A percentile compares a stretch with the other conserved stretches of the same genome.
Conservation (phyloP, 2,888 invertebrate species). For the Perdita meconis region DNA sequence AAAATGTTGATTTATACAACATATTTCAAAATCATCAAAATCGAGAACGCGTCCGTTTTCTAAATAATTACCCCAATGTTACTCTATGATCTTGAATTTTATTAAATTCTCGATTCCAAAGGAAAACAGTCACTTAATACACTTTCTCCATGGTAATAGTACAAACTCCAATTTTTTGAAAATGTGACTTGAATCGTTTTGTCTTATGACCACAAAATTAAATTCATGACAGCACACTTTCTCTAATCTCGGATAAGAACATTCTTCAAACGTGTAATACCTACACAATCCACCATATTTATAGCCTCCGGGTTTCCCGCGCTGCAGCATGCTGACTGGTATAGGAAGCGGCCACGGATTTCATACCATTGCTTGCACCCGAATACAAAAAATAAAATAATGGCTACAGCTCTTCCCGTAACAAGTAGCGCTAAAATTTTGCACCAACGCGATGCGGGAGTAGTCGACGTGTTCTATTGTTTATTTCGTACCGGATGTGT, state of each 20-base stretch:
- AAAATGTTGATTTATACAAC: no score
- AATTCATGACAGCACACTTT: not conserved
- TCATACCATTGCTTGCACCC: constrained; percentile 43
- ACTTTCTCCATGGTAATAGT: no score
- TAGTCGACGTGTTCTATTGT: constrained; percentile 65
- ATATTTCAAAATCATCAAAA: no score
- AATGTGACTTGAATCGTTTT: no score
- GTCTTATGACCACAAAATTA: no score
- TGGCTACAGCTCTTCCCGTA: constrained; percentile 30
- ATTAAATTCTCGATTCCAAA: no score
- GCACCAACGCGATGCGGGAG: constrained; percentile 32
- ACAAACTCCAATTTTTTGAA: no score
- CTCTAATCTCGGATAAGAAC: not conserved
- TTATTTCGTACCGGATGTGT: constrained; percentile 74
- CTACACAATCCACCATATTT: constrained; percentile 44
- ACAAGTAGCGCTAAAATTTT: constrained; percentile 61
- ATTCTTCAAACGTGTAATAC: constrained; percentile 25
- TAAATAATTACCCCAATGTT: no score
- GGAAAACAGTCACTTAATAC: no score
- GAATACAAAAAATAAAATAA: constrained; percentile 55
- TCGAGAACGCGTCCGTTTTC: no score
- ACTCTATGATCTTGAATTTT: no score
- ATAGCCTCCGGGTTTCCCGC: constrained; percentile 46
- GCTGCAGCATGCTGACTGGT: constrained; percentile 15
- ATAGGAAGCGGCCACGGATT: constrained; percentile 21